Conservation (phyloP, 1,140 invertebrate species). For the Chionoecetes opilio region DNA sequence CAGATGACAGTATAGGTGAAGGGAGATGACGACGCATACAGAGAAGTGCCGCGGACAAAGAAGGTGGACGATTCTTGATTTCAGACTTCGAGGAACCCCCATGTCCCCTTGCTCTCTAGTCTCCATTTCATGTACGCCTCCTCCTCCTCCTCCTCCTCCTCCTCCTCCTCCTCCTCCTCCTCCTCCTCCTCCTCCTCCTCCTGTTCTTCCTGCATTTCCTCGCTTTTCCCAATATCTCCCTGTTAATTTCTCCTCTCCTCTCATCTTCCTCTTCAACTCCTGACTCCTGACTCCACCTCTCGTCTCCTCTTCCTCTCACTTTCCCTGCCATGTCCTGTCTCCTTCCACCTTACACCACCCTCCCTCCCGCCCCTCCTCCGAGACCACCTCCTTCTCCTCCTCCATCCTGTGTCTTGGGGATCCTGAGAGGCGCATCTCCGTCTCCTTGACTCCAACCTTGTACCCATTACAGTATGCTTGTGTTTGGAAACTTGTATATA, state of each 20-base stretch:
- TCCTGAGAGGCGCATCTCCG: not conserved
- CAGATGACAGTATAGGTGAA: no score
- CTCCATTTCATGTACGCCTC: not conserved
- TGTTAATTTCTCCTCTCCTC: not conserved
- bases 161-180: not conserved
- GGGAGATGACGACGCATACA: not conserved
- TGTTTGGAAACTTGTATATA: not conserved
- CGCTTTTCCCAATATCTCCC: not conserved
- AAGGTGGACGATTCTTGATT: not conserved
- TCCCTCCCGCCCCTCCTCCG: not conserved
- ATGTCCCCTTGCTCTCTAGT: not conserved
- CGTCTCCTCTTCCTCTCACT: not conserved
- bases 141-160: not conserved
- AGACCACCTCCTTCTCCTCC: not conserved
- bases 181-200: not conserved
- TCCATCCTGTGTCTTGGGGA: not conserved
- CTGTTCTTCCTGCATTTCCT: not conserved
- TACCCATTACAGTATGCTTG: not conserved
- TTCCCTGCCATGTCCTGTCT: not conserved
- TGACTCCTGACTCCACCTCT: not conserved
- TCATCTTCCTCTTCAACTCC: conserved; percentile 9
- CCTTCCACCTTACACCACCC: not conserved
- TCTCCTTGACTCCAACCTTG: no score
- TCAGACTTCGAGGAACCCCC: not conserved
- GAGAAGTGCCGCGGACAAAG: not conserved